Conservation (phyloP, 2,888 invertebrate genomes). For the Cryptus armator region DNA sequence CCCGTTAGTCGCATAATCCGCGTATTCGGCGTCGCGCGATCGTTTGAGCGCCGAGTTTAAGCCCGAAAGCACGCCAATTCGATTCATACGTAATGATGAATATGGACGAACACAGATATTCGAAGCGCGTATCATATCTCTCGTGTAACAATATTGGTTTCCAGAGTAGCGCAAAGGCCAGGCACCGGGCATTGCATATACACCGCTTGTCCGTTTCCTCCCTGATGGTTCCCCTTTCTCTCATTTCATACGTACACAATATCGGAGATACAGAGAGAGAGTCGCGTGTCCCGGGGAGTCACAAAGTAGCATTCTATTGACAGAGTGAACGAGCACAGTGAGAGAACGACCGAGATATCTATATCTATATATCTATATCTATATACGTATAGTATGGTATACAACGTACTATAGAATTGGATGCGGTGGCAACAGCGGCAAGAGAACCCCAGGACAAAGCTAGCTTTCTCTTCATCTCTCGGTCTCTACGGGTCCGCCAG, state of each 20-base stretch:
- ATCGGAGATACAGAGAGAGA: constrained; percentile 50
- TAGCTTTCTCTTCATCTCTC: constrained; percentile 57
- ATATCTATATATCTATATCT: constrained; percentile 16
- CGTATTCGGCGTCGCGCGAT: neutral
- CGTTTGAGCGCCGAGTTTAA: constrained; percentile 27
- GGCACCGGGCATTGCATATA: constrained; percentile 4
- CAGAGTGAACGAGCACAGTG: constrained; percentile 73
- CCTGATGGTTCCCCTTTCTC: constrained; percentile 54
- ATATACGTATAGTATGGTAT: constrained; percentile 8
- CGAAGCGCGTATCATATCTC: constrained; percentile 18
- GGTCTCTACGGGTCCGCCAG: constrained; percentile 68
- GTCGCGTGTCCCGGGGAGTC: constrained; percentile 65
- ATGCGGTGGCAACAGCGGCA: constrained; percentile 59
- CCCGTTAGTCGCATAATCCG: neutral
- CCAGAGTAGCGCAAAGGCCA: constrained; percentile 2
- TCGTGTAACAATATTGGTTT: neutral
- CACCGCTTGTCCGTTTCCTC: neutral
- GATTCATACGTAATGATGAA: constrained; percentile 38
- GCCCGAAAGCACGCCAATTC: constrained; percentile 31
- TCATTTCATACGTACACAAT: constrained; percentile 61
- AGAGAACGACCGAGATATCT: constrained; percentile 54
- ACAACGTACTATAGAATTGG: constrained; percentile 63
- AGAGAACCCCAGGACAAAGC: constrained; percentile 62
- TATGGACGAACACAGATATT: neutral
- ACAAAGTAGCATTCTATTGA: constrained; percentile 81